phyloP scores from a whole-genome alignment of 1,140 invertebrate genomes.

The Teleopsis dalmanni region DNA sequence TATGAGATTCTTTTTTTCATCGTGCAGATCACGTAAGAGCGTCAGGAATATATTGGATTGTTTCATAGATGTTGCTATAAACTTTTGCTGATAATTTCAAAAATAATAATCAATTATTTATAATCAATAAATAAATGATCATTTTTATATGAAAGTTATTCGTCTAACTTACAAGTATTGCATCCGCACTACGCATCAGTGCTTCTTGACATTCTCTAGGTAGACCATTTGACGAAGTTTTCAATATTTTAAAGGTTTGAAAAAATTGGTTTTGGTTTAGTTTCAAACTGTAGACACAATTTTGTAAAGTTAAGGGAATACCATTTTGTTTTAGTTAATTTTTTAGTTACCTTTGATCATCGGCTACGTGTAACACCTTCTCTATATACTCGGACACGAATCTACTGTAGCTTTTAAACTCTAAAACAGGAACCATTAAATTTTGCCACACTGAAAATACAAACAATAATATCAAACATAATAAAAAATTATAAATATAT shows the following conservation, averaged over 20 bases:
- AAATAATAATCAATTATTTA: constrained; percentile 3
- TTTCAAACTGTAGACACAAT: constrained; percentile 4
- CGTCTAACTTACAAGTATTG: constrained; percentile 23
- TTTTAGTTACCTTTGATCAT: constrained; percentile 19
- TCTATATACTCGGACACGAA: constrained; percentile 64
- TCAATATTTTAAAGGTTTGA: constrained; percentile 44
- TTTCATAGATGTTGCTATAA: constrained; percentile 26
- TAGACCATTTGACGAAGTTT: constrained; percentile 29
- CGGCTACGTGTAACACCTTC: constrained; percentile 47
- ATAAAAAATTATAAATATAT: neutral
- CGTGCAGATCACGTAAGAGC: constrained; percentile 25
- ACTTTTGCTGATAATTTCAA: constrained; percentile 22
- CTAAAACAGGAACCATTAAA: constrained; percentile 67
- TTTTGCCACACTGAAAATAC: constrained; percentile 65
- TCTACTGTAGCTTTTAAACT: constrained; percentile 62
- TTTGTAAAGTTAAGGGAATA: neutral
- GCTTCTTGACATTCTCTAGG: constrained; percentile 38
- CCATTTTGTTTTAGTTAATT: neutral
- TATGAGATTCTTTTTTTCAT: constrained; percentile 10
- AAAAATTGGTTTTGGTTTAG: constrained; percentile 43
- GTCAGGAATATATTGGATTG: constrained; percentile 34
- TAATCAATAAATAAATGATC: neutral
- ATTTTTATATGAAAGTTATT: neutral
- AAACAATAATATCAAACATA: constrained; percentile 8
- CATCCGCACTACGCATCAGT: constrained; percentile 41